Evolutionary conservation across 2,888 invertebrate genomes (phyloP).

Genomic region (Ypsolopha scabrella): DNA sequence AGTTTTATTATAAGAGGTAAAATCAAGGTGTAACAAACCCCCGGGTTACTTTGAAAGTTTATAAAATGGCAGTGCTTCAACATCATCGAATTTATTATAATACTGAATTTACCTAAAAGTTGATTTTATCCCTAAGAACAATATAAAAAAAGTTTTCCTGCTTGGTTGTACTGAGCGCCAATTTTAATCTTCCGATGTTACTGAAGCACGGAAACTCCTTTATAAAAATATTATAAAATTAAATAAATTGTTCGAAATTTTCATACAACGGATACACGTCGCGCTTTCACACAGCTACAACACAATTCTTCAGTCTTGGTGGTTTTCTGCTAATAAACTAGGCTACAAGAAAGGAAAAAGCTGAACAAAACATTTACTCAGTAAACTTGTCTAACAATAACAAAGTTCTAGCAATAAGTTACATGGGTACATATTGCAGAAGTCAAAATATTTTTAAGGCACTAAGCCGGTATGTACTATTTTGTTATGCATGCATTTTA

Average conservation of each 20-base stretch:
- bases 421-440: too few species aligned
- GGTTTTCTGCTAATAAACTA: not conserved
- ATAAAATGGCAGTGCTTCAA: slow-evolving; percentile 44
- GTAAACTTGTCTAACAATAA: too few species aligned
- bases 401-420: too few species aligned
- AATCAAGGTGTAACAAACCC: slow-evolving; percentile 19
- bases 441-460: too few species aligned
- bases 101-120: slow-evolving; percentile 25
- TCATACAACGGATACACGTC: not conserved
- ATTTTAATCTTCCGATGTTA: slow-evolving; percentile 23
- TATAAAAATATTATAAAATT: slow-evolving; percentile 50
- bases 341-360: not conserved
- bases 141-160: too few species aligned
- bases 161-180: too few species aligned
- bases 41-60: slow-evolving; percentile 29
- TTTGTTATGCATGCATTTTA: too few species aligned
- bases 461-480: too few species aligned
- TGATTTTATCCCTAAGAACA: too few species aligned
- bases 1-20: slow-evolving; percentile 29
- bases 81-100: slow-evolving; percentile 32
- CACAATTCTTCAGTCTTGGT: slow-evolving; percentile 1
- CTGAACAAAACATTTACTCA: not conserved
- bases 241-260: slow-evolving; percentile 32
- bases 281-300: not conserved
- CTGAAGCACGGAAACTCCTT: slow-evolving; percentile 35